These are phyloP conservation scores for Archilochus colubris DNA, from an alignment of 2,113 vertebrate genomes.

Conservation along the genomic window DNA sequence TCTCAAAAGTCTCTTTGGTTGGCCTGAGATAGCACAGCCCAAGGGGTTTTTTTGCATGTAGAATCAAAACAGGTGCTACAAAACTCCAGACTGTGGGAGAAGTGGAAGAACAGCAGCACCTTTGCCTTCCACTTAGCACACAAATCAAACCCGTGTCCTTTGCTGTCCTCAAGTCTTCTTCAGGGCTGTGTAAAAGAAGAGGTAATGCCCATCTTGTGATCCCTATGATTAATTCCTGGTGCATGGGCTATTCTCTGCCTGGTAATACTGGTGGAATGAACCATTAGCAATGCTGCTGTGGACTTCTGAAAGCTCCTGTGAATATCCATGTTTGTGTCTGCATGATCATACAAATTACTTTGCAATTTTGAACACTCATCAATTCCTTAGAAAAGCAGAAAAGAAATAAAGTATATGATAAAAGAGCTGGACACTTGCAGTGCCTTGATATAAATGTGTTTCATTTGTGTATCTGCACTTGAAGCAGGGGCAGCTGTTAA, in stretches of 20 bases:
- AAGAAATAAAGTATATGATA: not conserved
- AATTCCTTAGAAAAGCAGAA: not conserved
- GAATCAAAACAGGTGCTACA: not conserved
- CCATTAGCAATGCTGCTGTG: not conserved
- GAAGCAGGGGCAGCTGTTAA: not conserved
- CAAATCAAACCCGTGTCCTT: not conserved
- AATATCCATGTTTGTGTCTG: not conserved
- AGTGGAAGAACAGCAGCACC: not conserved
- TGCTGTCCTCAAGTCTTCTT: not conserved
- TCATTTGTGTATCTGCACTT: not conserved
- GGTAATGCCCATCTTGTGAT: not conserved
- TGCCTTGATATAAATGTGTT: not conserved
- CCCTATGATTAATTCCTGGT: not conserved
- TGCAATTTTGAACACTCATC: accelerated
- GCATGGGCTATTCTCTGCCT: not conserved
- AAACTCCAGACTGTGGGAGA: not conserved
- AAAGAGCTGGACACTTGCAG: not conserved
- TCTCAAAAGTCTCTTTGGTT: not conserved
- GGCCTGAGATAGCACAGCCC: not conserved
- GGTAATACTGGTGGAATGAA: not conserved
- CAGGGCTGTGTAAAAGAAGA: not conserved
- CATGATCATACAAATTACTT: not conserved
- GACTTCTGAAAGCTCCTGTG: not conserved
- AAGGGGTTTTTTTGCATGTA: not conserved
- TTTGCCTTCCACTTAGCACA: not conserved